Base-by-base conservation (phyloP, 2,888 invertebrate species). In the Merodon equestris region DNA sequence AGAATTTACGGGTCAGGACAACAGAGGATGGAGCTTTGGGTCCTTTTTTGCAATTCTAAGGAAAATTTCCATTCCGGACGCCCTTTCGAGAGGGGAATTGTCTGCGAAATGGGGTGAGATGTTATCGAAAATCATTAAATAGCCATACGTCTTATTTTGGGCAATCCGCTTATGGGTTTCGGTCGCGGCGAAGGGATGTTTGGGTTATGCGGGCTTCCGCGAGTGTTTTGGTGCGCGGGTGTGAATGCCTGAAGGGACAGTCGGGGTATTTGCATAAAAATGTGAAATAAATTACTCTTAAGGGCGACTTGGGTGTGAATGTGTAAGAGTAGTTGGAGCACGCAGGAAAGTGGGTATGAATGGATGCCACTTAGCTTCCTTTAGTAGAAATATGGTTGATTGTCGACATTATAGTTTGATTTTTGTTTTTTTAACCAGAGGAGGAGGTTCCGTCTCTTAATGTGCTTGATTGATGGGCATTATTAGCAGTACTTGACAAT, bases 71-170 rank as follows among this genome's bases (percentile, higher is more conserved):
- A 79, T 70, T 63, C 58, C 58, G 63, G 53, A 60, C 67, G 73
- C 67, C 67, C 42, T 48, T 50, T 61, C 15, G 18, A 58, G 63
- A 63, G 45, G 54, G 63, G 63, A 67, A 79, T 58, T 47, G 73
- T 68, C 68, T 68, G 53, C 60, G 17, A 64, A 64, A 79, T 74
- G 74, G 74, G 79, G 79, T 70, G 79, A 70, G 79, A 79, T 79
- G 74, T 79, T 79, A 79, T 79, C 79, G 79, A 79, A 79, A 79
- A 79, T 79, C 74, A 79, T 79, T 79, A 79, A 79, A 79, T 74
- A 74, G 79, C 74, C 74, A 79, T 79, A 74, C 63, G 56, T 79
- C 79, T 79, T 79, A 63, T 74, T 74, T 79, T 74, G 74, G 64
- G 68, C 79, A 79, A 79, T 79, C 79, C 79, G 79, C 67, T 79